A percentile compares a stretch with the other conserved stretches of the same genome.
phyloP scores from a whole-genome alignment of 2,113 vertebrate genomes.

The Bucco capensis region DNA sequence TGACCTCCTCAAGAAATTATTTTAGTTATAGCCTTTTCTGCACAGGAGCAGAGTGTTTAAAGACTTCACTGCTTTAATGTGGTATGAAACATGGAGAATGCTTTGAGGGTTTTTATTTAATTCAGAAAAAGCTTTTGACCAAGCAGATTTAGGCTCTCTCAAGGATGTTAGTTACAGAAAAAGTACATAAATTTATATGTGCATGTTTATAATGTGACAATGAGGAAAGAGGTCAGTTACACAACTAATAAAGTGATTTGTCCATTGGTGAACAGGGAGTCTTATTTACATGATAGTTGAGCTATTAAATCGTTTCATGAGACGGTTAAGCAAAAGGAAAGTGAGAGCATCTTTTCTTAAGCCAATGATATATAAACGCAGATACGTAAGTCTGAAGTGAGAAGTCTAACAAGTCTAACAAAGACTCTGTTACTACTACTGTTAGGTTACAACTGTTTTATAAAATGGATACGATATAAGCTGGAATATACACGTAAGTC shows the following conservation, averaged over 20 bases:
- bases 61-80: background rate
- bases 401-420: background rate
- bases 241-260: background rate
- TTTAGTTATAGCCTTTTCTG: background rate
- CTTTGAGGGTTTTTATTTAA: background rate
- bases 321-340: background rate
- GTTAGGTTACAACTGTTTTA: background rate
- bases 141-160: background rate
- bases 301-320: background rate
- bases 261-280: background rate
- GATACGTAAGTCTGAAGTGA: background rate
- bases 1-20: background rate
- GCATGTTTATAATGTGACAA: background rate
- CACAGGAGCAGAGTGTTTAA: background rate
- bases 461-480: background rate
- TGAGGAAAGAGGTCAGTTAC: background rate
- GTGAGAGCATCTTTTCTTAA: background rate
- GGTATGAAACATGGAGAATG: background rate
- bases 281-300: background rate
- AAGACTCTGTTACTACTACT: background rate
- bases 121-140: background rate
- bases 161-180: background rate
- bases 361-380: background rate
- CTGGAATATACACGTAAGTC: background rate
- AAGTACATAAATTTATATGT: background rate